Evolutionary conservation across 2,888 invertebrate genomes (phyloP).

Genomic region (Spilarctia lutea): DNA sequence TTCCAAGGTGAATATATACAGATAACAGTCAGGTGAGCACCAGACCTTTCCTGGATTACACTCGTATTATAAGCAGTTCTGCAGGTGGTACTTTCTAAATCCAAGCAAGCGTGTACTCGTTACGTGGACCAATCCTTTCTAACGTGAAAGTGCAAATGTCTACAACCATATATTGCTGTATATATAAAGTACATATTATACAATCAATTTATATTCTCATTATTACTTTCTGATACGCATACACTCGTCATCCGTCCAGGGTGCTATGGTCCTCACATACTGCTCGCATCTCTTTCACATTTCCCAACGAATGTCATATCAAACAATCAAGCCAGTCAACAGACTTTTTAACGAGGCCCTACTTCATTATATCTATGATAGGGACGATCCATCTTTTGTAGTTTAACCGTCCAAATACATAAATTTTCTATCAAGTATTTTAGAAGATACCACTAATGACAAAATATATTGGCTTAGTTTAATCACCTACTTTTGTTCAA

Average conservation of each 20-base stretch:
- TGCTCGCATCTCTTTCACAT: background rate
- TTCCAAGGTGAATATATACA: background rate
- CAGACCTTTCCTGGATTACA: background rate
- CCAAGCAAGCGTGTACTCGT: conserved; percentile 20
- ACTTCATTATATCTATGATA: background rate
- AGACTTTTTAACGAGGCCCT: background rate
- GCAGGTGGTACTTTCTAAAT: conserved; percentile 38
- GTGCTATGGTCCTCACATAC: background rate
- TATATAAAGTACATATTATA: background rate
- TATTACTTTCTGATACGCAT: too few species aligned
- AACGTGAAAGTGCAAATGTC: conserved; percentile 38
- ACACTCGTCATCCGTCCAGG: too few species aligned
- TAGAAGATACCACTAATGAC: background rate
- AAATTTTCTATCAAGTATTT: background rate
- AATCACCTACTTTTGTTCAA: background rate
- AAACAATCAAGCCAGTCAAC: background rate
- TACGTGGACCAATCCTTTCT: conserved; percentile 39
- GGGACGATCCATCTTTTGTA: background rate
- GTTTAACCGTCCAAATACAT: background rate
- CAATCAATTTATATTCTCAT: background rate
- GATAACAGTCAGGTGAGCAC: background rate
- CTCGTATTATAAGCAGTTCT: background rate
- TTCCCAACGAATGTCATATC: too few species aligned
- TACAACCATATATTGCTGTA: conserved; percentile 12
- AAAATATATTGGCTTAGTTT: background rate